A percentile compares a stretch with the other conserved stretches of the same genome.
Evolutionary conservation across 2,113 vertebrate species (phyloP).

Genomic region (Orientallactaga bullata): DNA sequence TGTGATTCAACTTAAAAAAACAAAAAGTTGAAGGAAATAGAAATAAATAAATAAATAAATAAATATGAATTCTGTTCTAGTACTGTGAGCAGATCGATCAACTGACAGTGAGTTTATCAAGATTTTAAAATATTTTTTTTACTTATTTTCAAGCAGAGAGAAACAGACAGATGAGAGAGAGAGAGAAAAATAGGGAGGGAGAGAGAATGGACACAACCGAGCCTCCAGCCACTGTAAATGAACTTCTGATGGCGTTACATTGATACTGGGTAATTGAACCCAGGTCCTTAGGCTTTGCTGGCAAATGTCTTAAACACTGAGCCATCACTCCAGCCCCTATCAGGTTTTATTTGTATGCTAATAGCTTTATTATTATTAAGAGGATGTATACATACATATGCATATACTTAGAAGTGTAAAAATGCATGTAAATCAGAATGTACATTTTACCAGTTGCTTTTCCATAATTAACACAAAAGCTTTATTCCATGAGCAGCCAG

Average conservation of each 20-base stretch:
- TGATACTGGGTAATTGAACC: too few species aligned
- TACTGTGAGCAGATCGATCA: neutral
- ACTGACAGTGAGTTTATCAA: neutral
- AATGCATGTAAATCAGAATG: conserved; percentile 22
- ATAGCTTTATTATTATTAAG: neutral
- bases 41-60: neutral
- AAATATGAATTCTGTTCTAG: neutral
- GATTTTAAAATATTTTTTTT: too few species aligned
- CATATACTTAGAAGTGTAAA: neutral
- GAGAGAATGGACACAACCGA: too few species aligned
- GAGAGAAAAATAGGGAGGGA: too few species aligned
- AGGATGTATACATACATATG: neutral
- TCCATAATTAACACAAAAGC: conserved; percentile 22
- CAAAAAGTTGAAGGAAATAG: neutral
- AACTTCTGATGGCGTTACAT: too few species aligned
- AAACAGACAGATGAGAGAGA: too few species aligned
- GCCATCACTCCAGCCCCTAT: too few species aligned
- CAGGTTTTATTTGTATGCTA: neutral
- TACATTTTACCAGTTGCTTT: neutral
- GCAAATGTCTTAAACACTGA: too few species aligned
- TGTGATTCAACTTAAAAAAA: neutral
- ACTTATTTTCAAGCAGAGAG: too few species aligned
- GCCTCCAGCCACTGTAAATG: too few species aligned
- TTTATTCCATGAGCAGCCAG: conserved; percentile 16
- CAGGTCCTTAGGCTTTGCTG: too few species aligned